Conservation (phyloP, 2,888 invertebrate species). For the Drosophila emarginata region DNA sequence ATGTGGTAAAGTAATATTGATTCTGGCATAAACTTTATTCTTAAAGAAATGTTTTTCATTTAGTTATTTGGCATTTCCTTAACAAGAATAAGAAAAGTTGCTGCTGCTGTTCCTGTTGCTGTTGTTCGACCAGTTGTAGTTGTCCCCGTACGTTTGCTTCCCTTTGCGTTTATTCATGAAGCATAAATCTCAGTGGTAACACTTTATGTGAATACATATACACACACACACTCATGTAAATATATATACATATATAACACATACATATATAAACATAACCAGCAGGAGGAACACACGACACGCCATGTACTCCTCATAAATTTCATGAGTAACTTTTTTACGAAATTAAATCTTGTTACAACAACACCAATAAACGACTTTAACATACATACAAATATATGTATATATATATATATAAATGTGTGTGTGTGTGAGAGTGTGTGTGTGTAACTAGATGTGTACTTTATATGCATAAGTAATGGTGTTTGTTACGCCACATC, state of each 20-base stretch:
- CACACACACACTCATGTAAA: conserved; percentile 55
- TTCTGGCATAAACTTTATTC: conserved; percentile 37
- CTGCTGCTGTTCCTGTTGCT: conserved; percentile 29
- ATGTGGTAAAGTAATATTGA: conserved; percentile 1
- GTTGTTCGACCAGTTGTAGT: conserved; percentile 18
- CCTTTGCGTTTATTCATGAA: conserved; percentile 78
- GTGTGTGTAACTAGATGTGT: conserved; percentile 22
- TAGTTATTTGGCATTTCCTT: conserved; percentile 27
- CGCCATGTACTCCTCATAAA: conserved; percentile 78
- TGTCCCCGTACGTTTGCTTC: conserved; percentile 37
- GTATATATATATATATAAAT: conserved; percentile 14
- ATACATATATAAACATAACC: conserved; percentile 17
- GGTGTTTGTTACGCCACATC: conserved; percentile 23
- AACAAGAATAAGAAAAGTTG: conserved; percentile 12
- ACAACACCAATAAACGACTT: conserved; percentile 44
- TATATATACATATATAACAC: conserved; percentile 48
- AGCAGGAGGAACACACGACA: conserved; percentile 58
- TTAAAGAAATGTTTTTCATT: conserved; percentile 54
- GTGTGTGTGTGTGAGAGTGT: conserved; percentile 25
- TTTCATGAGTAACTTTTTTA: conserved; percentile 77
- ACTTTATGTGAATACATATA: conserved; percentile 80
- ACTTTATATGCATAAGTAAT: conserved; percentile 27
- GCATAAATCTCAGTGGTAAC: conserved; percentile 79
- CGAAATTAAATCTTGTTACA: conserved; percentile 78
- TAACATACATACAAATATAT: conserved; percentile 17